Conservation (phyloP, 1,140 invertebrate genomes). For the Camponotus vicinus region DNA sequence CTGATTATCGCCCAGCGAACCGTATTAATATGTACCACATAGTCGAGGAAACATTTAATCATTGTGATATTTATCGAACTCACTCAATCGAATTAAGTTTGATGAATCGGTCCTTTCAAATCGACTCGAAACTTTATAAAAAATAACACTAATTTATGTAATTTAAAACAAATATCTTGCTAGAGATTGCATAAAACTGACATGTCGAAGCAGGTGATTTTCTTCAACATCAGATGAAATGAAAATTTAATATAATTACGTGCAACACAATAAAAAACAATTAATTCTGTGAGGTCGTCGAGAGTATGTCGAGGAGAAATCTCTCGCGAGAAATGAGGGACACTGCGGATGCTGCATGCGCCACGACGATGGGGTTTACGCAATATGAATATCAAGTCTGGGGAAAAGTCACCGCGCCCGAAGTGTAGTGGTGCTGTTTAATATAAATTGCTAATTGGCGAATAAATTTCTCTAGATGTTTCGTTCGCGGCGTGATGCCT, state of each 20-base stretch:
- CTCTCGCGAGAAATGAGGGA: slow-evolving; percentile 2
- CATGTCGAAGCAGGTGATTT: not conserved
- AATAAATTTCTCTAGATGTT: slow-evolving; percentile 22
- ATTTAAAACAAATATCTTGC: not conserved
- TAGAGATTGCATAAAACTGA: not conserved
- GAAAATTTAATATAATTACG: not conserved
- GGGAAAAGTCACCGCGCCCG: slow-evolving; percentile 41
- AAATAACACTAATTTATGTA: not conserved
- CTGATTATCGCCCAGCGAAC: slow-evolving; percentile 53
- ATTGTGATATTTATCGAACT: not conserved
- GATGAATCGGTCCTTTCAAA: not conserved
- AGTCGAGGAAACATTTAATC: not conserved
- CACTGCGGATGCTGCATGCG: not conserved
- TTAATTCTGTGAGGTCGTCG: not conserved
- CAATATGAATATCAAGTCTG: slow-evolving; percentile 38
- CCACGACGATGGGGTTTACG: not conserved
- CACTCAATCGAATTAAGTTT: too few relatives aligned
- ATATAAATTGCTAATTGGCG: slow-evolving; percentile 60
- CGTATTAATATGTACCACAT: slow-evolving; percentile 18
- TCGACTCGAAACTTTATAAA: not conserved
- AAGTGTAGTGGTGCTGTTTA: not conserved
- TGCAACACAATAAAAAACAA: too few relatives aligned
- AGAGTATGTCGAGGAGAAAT: not conserved
- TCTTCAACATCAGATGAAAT: not conserved
- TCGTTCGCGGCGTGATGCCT: not conserved